Conservation (phyloP, 1,140 invertebrate genomes). For the Pseudachorutes palmiensis region DNA sequence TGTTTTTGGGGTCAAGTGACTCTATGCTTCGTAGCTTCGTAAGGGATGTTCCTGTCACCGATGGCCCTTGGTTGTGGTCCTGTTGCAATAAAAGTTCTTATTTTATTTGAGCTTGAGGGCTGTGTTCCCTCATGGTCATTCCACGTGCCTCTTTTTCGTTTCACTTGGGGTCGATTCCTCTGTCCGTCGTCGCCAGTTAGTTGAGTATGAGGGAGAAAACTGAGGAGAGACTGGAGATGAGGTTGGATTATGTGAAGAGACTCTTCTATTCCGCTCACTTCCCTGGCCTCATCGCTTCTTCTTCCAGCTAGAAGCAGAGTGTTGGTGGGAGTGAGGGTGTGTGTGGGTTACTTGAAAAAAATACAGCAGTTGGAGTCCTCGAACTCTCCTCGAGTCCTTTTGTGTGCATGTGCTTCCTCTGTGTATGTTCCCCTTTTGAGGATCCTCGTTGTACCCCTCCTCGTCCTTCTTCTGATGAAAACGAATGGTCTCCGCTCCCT, state of each 20-base stretch:
- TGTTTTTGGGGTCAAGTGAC: no score
- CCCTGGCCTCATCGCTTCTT: no score
- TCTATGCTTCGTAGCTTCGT: no score
- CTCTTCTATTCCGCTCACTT: not conserved
- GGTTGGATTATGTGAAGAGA: constrained; percentile 6
- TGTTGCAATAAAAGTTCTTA: no score
- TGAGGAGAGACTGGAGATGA: not conserved
- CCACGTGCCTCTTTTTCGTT: no score
- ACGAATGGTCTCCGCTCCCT: not conserved
- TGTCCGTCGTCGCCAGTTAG: not conserved
- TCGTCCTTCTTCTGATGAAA: not conserved
- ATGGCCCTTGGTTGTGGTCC: no score
- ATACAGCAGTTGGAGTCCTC: no score
- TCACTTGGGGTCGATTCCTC: no score
- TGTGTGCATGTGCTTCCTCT: constrained; percentile 2
- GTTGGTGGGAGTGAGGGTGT: not conserved
- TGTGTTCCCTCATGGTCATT: constrained; percentile 11
- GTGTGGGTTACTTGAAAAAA: not conserved
- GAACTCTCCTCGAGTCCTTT: not conserved
- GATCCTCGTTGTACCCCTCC: constrained; percentile 2
- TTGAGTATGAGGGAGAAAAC: no score
- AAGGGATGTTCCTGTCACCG: no score
- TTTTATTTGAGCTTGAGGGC: no score
- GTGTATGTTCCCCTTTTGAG: not conserved
- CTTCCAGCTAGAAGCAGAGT: not conserved